Evolutionary conservation across 2,113 vertebrate genomes (phyloP).

Genomic region (Lethenteron reissneri): DNA sequence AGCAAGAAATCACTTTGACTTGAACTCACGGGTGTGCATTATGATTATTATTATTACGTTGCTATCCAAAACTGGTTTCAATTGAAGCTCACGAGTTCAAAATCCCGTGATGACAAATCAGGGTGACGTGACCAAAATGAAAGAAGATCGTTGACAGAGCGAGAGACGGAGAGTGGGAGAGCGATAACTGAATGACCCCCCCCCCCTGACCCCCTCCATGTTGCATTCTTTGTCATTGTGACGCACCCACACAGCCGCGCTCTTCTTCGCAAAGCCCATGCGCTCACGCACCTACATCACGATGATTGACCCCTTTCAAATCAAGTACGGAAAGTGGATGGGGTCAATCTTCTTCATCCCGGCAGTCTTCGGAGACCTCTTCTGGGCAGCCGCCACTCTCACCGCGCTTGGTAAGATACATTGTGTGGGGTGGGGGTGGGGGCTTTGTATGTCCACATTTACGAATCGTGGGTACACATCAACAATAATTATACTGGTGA

Average conservation of each 20-base stretch:
- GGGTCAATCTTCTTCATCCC: slow-evolving; percentile 28
- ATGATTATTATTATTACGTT: too few species aligned
- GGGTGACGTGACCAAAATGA: neutral
- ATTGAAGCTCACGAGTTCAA: neutral
- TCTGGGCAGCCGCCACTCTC: slow-evolving; percentile 44
- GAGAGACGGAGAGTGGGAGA: neutral
- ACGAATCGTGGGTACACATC: neutral
- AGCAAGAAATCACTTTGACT: too few species aligned
- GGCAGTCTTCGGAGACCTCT: slow-evolving; percentile 29
- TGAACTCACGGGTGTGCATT: too few species aligned
- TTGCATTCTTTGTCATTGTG: slow-evolving; percentile 6
- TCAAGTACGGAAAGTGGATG: slow-evolving; percentile 31
- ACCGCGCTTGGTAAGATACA: slow-evolving; percentile 31
- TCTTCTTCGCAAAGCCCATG: slow-evolving; percentile 46
- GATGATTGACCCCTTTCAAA: slow-evolving; percentile 39
- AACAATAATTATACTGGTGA: neutral
- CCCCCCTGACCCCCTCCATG: neutral
- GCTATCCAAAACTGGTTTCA: too few species aligned
- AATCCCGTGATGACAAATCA: neutral
- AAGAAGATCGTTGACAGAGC: too few species aligned
- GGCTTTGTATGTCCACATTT: neutral
- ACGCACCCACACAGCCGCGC: slow-evolving; percentile 18
- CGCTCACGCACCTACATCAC: slow-evolving; percentile 39
- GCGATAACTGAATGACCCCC: neutral
- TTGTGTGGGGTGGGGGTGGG: too few species aligned